These are phyloP conservation scores for Perccottus glenii DNA, from an alignment of 2,113 vertebrate species.

Conservation along the genomic window DNA sequence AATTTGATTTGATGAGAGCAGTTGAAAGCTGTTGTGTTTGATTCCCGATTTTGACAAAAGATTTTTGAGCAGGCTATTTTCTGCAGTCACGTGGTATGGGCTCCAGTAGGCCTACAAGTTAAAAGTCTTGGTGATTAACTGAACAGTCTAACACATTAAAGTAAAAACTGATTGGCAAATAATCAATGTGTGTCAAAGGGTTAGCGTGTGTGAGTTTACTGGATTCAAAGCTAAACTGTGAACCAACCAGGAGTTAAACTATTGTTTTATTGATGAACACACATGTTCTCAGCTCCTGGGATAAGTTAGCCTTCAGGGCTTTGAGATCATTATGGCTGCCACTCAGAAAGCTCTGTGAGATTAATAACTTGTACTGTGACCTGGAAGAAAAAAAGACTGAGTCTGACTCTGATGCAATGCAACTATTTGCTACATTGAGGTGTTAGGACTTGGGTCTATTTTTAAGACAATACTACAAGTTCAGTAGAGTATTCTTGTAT, in stretches of 20 bases:
- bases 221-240: constrained; percentile 4
- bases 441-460: not conserved
- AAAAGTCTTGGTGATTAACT: not conserved
- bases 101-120: no score
- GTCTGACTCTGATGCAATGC: not conserved
- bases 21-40: constrained; percentile 1
- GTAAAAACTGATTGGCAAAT: not conserved
- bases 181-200: constrained; percentile 6
- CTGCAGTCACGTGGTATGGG: not conserved
- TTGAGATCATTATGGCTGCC: constrained; percentile 8
- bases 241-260: no score
- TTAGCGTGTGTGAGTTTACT: not conserved
- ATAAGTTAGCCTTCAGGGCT: constrained; percentile 2
- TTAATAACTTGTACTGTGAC: not conserved
- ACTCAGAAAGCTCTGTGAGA: not conserved
- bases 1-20: constrained; percentile 7
- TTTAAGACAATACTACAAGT: not conserved
- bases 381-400: not conserved
- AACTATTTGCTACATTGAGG: not conserved
- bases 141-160: not conserved
- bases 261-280: not conserved
- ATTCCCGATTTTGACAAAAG: no score
- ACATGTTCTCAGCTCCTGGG: not conserved
- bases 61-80: not conserved
- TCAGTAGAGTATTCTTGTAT: no score